Base-by-base conservation (phyloP, 2,113 vertebrate genomes). In the Heterotis niloticus region DNA sequence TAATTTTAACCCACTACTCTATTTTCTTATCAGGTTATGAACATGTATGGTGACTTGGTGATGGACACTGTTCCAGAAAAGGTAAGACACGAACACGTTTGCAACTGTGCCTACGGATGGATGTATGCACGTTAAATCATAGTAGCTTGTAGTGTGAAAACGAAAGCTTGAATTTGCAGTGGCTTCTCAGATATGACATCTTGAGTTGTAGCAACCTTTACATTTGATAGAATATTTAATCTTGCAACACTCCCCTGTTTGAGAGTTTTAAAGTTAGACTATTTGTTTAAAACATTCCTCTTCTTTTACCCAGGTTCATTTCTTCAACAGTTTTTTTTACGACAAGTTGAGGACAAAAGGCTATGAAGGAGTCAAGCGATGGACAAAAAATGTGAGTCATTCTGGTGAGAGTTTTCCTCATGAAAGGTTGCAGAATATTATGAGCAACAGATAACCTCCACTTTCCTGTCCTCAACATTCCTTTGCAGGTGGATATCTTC, bases 241-340 rank as follows among this genome's bases (percentile, higher is more conserved):
- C 34, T 7, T 44, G 7, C 34, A 44, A 44, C 2, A 44, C 34
- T 7, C 2, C 7, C 34, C 34, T 44, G 34, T 44, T 44, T 44
- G 34, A 44, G 3, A 44, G 34, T 44, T 44, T 44, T 44, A 44
- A n/a, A n/a, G n/a, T 44, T 44, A 44, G 34, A 44, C 34, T 4
- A 44, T 44, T 44, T 44, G 34, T 44, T 44, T n/a, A n/a, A n/a
- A 44, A 44, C 34, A 4, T 44, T 44, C 59, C 5, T 74, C 12
- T 75, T 59, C 26, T 81, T 72, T 79, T 84, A 82, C 28, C 65
- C 89, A 96, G 95, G 94, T 96, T 81, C 95, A 97, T 87, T 96
- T 96, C 89, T 97, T 97, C 91, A 97, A 96, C 90, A 97, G 96
- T 87, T 97, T 97, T 88, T 97, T 97, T 88, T 97, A 96, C 26